Evolutionary conservation across 2,888 invertebrate species (phyloP).

Genomic region (Eupithecia insigniata): DNA sequence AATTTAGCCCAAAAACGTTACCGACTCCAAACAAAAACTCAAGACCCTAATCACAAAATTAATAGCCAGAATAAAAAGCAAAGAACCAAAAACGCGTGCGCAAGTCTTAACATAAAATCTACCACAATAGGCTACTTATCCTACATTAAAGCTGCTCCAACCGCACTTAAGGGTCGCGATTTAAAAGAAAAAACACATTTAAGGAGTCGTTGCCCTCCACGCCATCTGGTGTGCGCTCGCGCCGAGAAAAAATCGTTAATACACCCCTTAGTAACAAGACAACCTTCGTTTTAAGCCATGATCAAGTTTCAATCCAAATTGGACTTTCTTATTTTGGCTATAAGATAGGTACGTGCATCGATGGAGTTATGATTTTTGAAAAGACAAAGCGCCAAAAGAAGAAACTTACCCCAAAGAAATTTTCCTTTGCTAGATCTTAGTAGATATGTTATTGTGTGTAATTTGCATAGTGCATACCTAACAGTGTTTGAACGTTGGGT

Average conservation of each 20-base stretch:
- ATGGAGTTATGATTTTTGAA: background rate
- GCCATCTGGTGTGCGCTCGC: slow-evolving; percentile 76
- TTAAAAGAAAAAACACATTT: slow-evolving; percentile 66
- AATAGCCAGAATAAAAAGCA: slow-evolving; percentile 31
- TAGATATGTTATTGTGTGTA: no score
- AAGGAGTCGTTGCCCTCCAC: slow-evolving; percentile 77
- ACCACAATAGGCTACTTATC: slow-evolving; percentile 66
- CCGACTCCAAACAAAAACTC: background rate
- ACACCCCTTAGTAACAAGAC: slow-evolving; percentile 60
- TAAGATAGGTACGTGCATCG: background rate
- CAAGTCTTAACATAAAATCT: slow-evolving; percentile 44
- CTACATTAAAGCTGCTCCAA: slow-evolving; percentile 66
- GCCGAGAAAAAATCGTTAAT: slow-evolving; percentile 55
- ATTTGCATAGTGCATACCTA: background rate
- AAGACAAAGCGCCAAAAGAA: background rate
- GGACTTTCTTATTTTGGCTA: slow-evolving; percentile 10
- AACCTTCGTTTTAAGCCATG: slow-evolving; percentile 16
- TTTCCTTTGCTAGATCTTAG: background rate
- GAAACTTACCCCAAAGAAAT: background rate
- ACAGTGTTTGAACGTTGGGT: background rate
- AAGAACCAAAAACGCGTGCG: slow-evolving; percentile 31
- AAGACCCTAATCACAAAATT: slow-evolving; percentile 27
- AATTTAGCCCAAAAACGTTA: background rate
- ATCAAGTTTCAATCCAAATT: slow-evolving; percentile 11
- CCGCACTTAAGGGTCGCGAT: slow-evolving; percentile 79